Evolutionary conservation across 2,888 invertebrate species (phyloP).

Genomic region (Incurvaria masculella): DNA sequence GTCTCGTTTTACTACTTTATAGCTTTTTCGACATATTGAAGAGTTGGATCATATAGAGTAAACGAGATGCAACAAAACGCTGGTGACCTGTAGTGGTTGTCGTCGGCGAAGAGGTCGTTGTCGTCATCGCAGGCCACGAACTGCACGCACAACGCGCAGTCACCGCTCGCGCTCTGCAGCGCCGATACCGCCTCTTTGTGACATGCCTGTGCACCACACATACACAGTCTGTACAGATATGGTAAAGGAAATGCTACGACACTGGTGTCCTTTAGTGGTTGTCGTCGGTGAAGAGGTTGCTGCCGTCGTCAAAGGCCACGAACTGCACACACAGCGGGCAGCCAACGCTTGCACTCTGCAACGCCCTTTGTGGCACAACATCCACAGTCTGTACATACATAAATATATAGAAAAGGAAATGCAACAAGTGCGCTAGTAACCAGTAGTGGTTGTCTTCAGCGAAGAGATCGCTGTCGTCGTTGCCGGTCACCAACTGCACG

Average conservation of each 20-base stretch:
- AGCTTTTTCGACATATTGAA: too few relatives aligned
- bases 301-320: constrained; percentile 69
- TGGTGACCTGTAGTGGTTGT: constrained; percentile 48
- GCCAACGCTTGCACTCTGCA: constrained; percentile 75
- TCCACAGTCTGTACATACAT: too few relatives aligned
- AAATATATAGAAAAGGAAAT: too few relatives aligned
- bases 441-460: constrained; percentile 56
- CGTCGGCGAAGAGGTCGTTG: constrained; percentile 58
- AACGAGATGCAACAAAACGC: too few relatives aligned
- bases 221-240: too few relatives aligned
- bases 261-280: constrained; percentile 45
- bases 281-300: constrained; percentile 59
- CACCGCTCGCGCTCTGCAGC: constrained; percentile 73
- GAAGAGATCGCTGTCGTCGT: constrained; percentile 64
- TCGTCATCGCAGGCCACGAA: constrained; percentile 73
- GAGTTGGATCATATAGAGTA: too few relatives aligned
- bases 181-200: constrained; percentile 81
- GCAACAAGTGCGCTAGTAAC: too few relatives aligned
- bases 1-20: too few relatives aligned
- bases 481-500: constrained; percentile 72
- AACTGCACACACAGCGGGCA: constrained; percentile 76
- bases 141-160: constrained; percentile 73
- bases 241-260: too few relatives aligned
- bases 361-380: constrained; percentile 70
- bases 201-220: constrained; percentile 46